These are phyloP conservation scores for Colletes collaris DNA, from an alignment of 2,888 invertebrate species.

Conservation along the genomic window DNA sequence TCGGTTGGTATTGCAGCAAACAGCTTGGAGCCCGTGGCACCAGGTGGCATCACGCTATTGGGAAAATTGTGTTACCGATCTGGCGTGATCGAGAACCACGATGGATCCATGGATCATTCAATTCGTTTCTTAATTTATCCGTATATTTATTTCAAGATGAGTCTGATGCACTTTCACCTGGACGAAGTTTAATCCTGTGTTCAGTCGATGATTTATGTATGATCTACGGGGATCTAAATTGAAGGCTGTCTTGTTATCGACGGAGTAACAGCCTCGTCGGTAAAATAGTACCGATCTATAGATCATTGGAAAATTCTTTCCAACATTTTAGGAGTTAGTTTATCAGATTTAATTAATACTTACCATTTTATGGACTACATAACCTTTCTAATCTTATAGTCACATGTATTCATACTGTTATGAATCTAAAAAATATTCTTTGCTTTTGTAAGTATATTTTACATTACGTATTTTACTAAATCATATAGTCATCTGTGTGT, in stretches of 20 bases:
- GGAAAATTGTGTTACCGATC: slow-evolving; percentile 60
- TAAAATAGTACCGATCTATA: slow-evolving; percentile 42
- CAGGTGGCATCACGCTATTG: slow-evolving; percentile 60
- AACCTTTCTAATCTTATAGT: too few relatives aligned
- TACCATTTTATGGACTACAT: too few relatives aligned
- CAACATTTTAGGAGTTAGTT: background rate
- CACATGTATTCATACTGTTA: too few relatives aligned
- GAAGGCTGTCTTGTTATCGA: slow-evolving; percentile 26
- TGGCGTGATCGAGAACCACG: slow-evolving; percentile 12
- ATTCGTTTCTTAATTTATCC: background rate
- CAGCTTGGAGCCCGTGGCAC: background rate
- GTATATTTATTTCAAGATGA: background rate
- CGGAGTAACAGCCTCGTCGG: slow-evolving; percentile 29
- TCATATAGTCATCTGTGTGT: too few relatives aligned
- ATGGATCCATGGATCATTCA: too few relatives aligned
- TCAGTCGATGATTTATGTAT: too few relatives aligned
- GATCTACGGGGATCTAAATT: background rate
- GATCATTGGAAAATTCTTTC: background rate
- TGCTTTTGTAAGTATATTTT: too few relatives aligned
- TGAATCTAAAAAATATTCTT: too few relatives aligned
- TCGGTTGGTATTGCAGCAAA: slow-evolving; percentile 35
- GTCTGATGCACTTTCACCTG: background rate
- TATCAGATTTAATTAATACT: too few relatives aligned
- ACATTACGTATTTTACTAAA: too few relatives aligned
- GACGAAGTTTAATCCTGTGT: too few relatives aligned